phyloP scores from a whole-genome alignment of 2,888 invertebrate species.

The Calephelis perditalis region DNA sequence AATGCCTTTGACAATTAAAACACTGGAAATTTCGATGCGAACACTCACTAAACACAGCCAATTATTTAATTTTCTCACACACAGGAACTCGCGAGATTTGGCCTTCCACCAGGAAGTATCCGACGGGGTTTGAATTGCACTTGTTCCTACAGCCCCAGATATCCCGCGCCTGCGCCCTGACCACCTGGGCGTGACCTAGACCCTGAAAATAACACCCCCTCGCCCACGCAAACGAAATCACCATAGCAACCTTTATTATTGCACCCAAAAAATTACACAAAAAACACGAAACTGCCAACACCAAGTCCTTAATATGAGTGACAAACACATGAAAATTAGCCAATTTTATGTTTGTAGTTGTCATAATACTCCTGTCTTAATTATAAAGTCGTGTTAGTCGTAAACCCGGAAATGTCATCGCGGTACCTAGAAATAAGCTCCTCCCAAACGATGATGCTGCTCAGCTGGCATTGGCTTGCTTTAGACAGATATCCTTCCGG shows the following conservation, averaged over 20 bases:
- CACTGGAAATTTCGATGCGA: neutral
- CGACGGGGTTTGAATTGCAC: constrained; percentile 47
- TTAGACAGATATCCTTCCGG: constrained; percentile 23
- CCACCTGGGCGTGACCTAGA: constrained; percentile 76
- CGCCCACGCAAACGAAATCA: constrained; percentile 58
- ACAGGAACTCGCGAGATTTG: neutral
- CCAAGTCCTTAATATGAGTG: neutral
- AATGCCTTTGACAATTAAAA: neutral
- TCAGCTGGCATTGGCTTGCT: constrained; percentile 13
- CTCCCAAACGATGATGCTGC: constrained; percentile 22
- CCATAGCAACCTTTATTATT: constrained; percentile 53
- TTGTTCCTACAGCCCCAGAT: constrained; percentile 42
- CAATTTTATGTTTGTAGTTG: neutral
- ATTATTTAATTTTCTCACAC: neutral
- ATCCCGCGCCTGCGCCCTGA: constrained; percentile 57
- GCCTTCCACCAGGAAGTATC: constrained; percentile 48
- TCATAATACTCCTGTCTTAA: neutral
- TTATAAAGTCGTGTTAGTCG: neutral
- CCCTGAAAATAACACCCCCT: constrained; percentile 71
- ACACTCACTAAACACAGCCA: constrained; percentile 7
- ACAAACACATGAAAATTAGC: too few species aligned
- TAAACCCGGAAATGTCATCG: constrained; percentile 20
- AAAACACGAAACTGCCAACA: constrained; percentile 13
- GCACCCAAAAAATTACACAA: constrained; percentile 34
- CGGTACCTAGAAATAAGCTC: constrained; percentile 39